Conservation (phyloP, 2,113 vertebrate species). For the Nematolebias whitei region DNA sequence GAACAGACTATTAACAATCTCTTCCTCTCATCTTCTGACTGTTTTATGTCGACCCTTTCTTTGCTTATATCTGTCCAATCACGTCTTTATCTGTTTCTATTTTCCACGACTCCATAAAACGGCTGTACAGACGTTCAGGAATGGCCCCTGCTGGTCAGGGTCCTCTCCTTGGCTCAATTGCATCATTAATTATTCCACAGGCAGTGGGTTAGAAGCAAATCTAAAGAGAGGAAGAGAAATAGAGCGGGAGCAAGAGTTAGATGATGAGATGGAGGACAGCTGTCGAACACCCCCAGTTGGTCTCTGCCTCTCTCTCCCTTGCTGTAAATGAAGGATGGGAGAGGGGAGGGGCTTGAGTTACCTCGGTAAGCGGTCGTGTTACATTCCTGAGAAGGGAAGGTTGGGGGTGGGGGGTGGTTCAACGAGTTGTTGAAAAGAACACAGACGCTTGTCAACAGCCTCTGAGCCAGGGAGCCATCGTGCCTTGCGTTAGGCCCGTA, state of each 20-base stretch:
- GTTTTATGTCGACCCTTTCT: slow-evolving; percentile 68
- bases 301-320: slow-evolving; percentile 57
- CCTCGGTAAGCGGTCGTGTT: slow-evolving; percentile 84
- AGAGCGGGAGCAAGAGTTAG: slow-evolving; percentile 69
- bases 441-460: slow-evolving; percentile 94
- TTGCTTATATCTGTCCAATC: slow-evolving; percentile 65
- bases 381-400: slow-evolving; percentile 88
- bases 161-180: slow-evolving; percentile 81
- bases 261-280: slow-evolving; percentile 72
- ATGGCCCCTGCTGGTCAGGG: slow-evolving; percentile 80
- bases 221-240: slow-evolving; percentile 69
- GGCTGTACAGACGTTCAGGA: slow-evolving; percentile 65
- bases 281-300: slow-evolving; percentile 75
- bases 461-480: slow-evolving; percentile 87
- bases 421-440: slow-evolving; percentile 96
- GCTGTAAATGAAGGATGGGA: slow-evolving; percentile 74
- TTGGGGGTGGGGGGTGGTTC: slow-evolving; percentile 74
- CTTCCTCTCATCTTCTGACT: slow-evolving; percentile 57
- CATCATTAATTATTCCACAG: slow-evolving; percentile 88
- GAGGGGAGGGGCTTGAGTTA: slow-evolving; percentile 82
- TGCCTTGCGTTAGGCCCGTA: slow-evolving; percentile 86
- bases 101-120: slow-evolving; percentile 61
- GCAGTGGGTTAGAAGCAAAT: slow-evolving; percentile 62
- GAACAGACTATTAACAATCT: slow-evolving; percentile 67
- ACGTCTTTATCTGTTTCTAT: slow-evolving; percentile 67